phyloP scores from a whole-genome alignment of 2,113 vertebrate genomes.

The Peromyscus leucopus region DNA sequence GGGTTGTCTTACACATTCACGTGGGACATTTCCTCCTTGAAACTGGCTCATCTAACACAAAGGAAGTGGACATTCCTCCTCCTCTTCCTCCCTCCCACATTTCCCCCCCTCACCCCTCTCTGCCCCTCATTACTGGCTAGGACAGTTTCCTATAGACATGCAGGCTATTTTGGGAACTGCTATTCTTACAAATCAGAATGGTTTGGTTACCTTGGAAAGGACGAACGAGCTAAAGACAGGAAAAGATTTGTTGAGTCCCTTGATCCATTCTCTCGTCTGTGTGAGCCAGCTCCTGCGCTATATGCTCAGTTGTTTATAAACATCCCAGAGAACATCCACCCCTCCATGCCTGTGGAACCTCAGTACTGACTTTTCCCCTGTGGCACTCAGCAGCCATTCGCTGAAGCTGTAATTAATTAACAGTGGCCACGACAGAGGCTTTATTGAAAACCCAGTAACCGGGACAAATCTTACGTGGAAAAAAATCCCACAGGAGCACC shows the following conservation, averaged over 20 bases:
- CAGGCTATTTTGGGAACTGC: constrained; percentile 54
- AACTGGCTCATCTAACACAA: not conserved
- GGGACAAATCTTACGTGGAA: constrained; percentile 12
- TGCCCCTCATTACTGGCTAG: not conserved
- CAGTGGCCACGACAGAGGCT: not conserved
- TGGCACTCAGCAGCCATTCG: constrained; percentile 25
- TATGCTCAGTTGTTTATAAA: not conserved
- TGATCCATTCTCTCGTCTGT: not conserved
- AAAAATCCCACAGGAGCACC: not conserved
- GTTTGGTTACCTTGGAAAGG: constrained; percentile 37
- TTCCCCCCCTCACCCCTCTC: not conserved
- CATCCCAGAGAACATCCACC: not conserved
- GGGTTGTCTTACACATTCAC: not conserved
- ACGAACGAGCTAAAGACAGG: not conserved
- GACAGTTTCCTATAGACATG: constrained; percentile 14
- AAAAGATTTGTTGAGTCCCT: not conserved
- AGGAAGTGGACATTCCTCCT: not conserved
- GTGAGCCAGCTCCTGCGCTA: not conserved
- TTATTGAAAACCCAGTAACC: constrained; percentile 56
- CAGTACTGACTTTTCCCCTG: not conserved
- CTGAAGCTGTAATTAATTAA: constrained; percentile 58
- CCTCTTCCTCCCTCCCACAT: not conserved
- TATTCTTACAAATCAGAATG: constrained; percentile 60
- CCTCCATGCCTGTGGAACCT: not conserved
- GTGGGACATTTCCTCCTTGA: not conserved